Evolutionary conservation across 2,113 vertebrate species (phyloP), one percentile per base, ranked within the genome.

Genomic region (Pteropus alecto): DNA sequence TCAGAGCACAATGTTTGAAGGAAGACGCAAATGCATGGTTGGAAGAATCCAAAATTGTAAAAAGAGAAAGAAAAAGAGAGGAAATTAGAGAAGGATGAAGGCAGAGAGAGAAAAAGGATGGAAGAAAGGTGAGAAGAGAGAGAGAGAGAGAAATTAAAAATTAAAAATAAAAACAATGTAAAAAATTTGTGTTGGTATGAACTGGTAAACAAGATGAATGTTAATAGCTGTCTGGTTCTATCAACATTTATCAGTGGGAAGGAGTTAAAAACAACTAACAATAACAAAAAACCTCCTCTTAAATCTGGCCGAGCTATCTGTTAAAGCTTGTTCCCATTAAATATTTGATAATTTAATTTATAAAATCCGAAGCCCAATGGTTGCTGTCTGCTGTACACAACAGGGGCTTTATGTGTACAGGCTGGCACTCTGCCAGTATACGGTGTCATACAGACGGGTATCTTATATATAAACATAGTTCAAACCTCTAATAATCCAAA

Each of bases 401-500:
- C 96, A 96, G 97, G 96, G 94, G 89, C 89, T 96, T 81, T 96
- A 90, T 97, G 54, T 90, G 84, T 33, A 95, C 70, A 73, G 93
- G n/a, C 86, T 97, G 98, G 98, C 97, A 61, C 0, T 22, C 9
- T 0, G 96, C 98, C 98, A 98, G 90, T 7, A 87, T 54, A 7
- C 92, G 93, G 93, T 97, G 97, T 98, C 97, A 91, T 56, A 95
- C 94, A 96, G 96, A 93, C 92, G 12, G 70, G 96, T 51, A 97
- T 93, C 97, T 98, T 98, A 93, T 95, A 87, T 97, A 93, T 97
- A 98, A 98, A 98, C 96, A 98, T 88, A 98, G 97, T 95, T 98
- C 97, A 96, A 95, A 92, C 94, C 61, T 38, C 83, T 90, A 96
- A 98, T 97, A 98, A 97, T 97, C 65, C 60, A 61, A 84, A 83